These are phyloP conservation scores for Drosophila orena DNA, from an alignment of 1,140 invertebrate species.

Conservation along the genomic window DNA sequence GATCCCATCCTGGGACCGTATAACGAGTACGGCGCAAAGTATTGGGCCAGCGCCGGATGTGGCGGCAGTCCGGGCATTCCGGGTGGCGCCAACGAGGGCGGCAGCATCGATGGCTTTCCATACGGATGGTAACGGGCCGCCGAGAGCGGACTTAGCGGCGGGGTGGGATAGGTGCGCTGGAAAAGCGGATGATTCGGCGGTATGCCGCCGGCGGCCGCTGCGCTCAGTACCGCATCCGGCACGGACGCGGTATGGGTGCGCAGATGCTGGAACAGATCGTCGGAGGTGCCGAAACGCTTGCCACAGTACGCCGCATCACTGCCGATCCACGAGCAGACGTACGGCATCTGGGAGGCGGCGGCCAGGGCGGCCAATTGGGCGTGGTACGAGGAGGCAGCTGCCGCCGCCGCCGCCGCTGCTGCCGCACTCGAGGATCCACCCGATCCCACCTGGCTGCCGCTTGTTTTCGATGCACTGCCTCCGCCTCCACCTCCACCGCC, in stretches of 20 bases:
- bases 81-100: constrained; percentile 81
- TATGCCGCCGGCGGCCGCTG: constrained; percentile 84
- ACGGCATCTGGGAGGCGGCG: constrained; percentile 90
- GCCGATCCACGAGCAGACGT: constrained; percentile 96
- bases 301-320: constrained; percentile 95
- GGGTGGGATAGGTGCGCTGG: constrained; percentile 93
- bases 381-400: constrained; percentile 89
- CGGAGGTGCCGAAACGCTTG: constrained; percentile 94
- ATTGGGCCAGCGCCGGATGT: constrained; percentile 89
- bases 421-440: constrained; percentile 55
- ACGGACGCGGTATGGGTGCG: constrained; percentile 92
- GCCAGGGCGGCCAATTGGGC: constrained; percentile 90
- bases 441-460: constrained; percentile 12
- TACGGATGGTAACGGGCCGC: constrained; percentile 94
- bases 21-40: constrained; percentile 93
- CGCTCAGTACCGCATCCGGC: constrained; percentile 86
- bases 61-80: constrained; percentile 87
- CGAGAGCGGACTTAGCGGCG: constrained; percentile 92
- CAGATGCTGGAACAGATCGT: constrained; percentile 95
- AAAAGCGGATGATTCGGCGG: constrained; percentile 89
- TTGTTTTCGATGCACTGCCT: constrained; percentile 17
- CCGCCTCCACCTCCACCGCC: constrained; percentile 9
- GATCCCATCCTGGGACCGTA: constrained; percentile 93
- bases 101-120: constrained; percentile 89
- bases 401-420: constrained; percentile 52